A percentile compares a stretch with the other conserved stretches of the same genome.
These are phyloP conservation scores for Drosophila borealis DNA, from an alignment of 2,888 invertebrate species.

Conservation along the genomic window DNA sequence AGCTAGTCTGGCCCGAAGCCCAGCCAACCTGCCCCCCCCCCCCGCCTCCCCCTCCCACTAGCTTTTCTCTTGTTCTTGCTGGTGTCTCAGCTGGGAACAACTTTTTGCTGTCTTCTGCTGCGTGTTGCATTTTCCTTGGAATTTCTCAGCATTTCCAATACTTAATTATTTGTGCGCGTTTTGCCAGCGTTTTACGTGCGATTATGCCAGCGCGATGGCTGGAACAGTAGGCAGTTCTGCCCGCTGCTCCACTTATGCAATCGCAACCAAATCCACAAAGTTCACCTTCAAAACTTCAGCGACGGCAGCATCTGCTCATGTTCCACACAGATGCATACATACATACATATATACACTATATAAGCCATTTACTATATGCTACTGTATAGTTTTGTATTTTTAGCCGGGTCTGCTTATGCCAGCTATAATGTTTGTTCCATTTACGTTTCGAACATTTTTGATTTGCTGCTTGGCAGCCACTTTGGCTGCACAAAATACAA, in stretches of 20 bases:
- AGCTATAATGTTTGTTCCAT: slow-evolving; percentile 66
- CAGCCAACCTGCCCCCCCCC: neutral
- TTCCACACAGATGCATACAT: slow-evolving; percentile 12
- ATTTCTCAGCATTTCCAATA: slow-evolving; percentile 79
- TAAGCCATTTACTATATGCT: slow-evolving; percentile 27
- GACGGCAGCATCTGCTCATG: neutral
- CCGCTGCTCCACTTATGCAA: slow-evolving; percentile 58
- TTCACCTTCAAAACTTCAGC: slow-evolving; percentile 57
- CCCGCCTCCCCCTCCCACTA: neutral
- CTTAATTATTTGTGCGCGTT: slow-evolving; percentile 78
- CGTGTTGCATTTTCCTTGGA: slow-evolving; percentile 70
- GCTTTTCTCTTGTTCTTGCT: slow-evolving; percentile 7
- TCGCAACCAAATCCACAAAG: slow-evolving; percentile 35
- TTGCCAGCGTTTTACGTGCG: slow-evolving; percentile 70
- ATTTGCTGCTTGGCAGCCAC: slow-evolving; percentile 37
- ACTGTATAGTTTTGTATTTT: slow-evolving; percentile 49
- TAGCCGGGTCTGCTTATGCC: slow-evolving; percentile 26
- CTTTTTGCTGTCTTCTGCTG: slow-evolving; percentile 51
- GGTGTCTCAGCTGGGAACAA: slow-evolving; percentile 68
- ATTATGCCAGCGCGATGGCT: slow-evolving; percentile 48
- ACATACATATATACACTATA: slow-evolving; percentile 15
- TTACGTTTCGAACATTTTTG: slow-evolving; percentile 55
- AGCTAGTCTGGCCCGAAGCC: slow-evolving; percentile 63
- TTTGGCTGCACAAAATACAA: slow-evolving; percentile 3
- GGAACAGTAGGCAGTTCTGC: slow-evolving; percentile 13